A percentile compares a stretch with the other conserved stretches of the same genome.
phyloP scores from a whole-genome alignment of 2,888 invertebrate species.

The Atrina japonica region DNA sequence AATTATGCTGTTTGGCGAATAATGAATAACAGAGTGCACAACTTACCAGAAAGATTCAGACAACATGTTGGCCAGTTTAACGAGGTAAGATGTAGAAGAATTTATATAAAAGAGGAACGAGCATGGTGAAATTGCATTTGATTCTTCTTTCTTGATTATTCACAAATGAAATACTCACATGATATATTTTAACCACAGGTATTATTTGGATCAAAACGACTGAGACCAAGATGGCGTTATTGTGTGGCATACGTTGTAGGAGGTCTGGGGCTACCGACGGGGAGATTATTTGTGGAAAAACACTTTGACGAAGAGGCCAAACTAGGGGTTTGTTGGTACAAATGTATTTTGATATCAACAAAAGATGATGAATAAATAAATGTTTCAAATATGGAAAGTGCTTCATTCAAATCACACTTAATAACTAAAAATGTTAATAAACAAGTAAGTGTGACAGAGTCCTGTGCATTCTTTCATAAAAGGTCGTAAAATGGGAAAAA shows the following conservation, averaged over 20 bases:
- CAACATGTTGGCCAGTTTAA: constrained; percentile 90
- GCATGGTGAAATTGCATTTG: no score
- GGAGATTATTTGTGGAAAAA: constrained; percentile 91
- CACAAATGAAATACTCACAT: not conserved
- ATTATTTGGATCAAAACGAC: constrained; percentile 77
- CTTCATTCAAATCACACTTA: no score
- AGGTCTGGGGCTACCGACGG: constrained; percentile 93
- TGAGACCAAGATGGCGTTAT: constrained; percentile 93
- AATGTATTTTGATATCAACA: not conserved
- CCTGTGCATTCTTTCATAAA: no score
- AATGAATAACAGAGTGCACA: constrained; percentile 88
- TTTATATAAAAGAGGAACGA: no score
- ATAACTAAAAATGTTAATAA: no score
- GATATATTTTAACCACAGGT: no score
- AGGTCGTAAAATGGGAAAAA: no score
- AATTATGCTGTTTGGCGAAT: constrained; percentile 90
- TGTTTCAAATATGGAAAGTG: no score
- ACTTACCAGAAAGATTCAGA: constrained; percentile 92
- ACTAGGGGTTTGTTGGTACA: constrained; percentile 81
- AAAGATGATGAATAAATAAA: not conserved
- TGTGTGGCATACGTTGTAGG: constrained; percentile 93
- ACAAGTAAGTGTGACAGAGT: no score
- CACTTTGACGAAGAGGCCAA: constrained; percentile 93
- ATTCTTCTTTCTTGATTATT: not conserved
- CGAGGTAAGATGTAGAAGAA: constrained; percentile 68